Conservation (phyloP, 30 jellyfish, hydroid and myxozoan species). For the Mastigias papua region DNA sequence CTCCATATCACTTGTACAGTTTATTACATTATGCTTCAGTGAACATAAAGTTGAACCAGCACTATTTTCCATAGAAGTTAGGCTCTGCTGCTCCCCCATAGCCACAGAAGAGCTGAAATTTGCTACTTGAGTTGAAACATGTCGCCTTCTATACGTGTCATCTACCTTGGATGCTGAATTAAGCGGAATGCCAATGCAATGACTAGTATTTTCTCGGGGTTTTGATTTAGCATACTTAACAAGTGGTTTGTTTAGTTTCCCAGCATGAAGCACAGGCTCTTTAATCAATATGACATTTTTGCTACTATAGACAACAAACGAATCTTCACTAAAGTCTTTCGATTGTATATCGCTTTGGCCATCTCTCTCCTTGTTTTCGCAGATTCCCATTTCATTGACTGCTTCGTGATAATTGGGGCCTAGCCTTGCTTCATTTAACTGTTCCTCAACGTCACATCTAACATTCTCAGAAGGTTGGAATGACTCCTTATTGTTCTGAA, state of each 20-base stretch:
- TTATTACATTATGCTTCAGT: no score
- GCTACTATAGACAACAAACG: slow-evolving; percentile 19
- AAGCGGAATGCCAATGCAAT: no score
- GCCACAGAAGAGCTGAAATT: no score
- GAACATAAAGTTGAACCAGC: no score
- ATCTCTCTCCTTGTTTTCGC: not conserved
- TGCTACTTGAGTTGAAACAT: no score
- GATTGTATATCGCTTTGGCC: not conserved
- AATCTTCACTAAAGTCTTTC: not conserved
- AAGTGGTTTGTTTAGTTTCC: not conserved
- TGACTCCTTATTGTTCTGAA: not conserved
- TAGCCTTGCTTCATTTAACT: not conserved
- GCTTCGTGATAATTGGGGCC: not conserved
- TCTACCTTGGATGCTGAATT: no score
- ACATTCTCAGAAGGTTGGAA: not conserved
- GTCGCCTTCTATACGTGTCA: no score
- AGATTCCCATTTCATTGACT: not conserved
- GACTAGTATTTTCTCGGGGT: not conserved
- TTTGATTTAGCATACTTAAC: not conserved
- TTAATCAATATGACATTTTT: slow-evolving; percentile 22
- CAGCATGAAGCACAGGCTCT: not conserved
- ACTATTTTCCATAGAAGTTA: no score
- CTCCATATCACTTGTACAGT: no score
- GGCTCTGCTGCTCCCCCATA: no score
- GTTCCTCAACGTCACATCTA: not conserved